Evolutionary conservation across 2,888 invertebrate genomes (phyloP), one percentile per base, ranked within the genome.

Genomic region (Catocala nupta): DNA sequence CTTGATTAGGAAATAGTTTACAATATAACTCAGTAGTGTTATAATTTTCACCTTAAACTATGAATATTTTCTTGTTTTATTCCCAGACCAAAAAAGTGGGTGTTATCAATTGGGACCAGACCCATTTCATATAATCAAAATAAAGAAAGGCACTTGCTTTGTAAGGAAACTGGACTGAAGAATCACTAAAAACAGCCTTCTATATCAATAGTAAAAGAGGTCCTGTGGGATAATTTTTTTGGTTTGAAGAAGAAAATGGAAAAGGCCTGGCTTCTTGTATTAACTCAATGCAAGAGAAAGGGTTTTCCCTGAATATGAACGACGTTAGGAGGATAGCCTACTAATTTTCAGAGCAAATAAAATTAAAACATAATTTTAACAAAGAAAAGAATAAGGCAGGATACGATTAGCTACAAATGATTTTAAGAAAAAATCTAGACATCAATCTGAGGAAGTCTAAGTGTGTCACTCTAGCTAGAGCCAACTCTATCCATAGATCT

Each of bases 351-450:
- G 66, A 66, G 57, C 52, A 70, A 33, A 48, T 73, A 49, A 47
- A 59, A 45, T 43, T 73, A 50, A 70, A 70, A 12, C 65, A 72
- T 58, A 45, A 34, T 52, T 72, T 68, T 53, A 63, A 64, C 54
- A 57, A 51, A 16, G 52, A 59, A 42, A 58, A 50, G 42, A 47
- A 69, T 39, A 65, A 52, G 42, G 67, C 64, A n/a, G 70, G 66
- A n/a, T 51, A 54, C 52, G 55, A 51, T 12, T 71, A 55, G 63
- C 7, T 71, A 6, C 11, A 60, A 59, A 67, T 47, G 1, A 16
- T 16, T 16, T 16, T 16, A 16, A 16, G 16, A 1, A 16, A 2
- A 16, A 16, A 16, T 16, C 53, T 60, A 6, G 59, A 61, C 1
- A 36, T 70, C n/a, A 42, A 48, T 11, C 9, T 60, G 5, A 59